These are phyloP conservation scores for human DNA, from an alignment of 2,113 vertebrate species.

Conservation along the genomic window DNA sequence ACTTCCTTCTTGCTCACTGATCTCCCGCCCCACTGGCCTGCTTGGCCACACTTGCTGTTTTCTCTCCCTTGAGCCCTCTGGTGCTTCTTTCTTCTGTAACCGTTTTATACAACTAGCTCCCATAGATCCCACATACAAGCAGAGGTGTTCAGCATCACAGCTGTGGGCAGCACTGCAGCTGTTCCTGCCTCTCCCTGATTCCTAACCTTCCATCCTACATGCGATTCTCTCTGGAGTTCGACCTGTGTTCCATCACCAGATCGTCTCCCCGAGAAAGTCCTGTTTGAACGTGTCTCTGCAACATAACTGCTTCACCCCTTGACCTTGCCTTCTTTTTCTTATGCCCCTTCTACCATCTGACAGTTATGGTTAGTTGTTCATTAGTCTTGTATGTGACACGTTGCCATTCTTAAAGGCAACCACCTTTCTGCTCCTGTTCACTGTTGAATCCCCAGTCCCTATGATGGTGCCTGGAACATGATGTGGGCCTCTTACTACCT, in stretches of 20 bases:
- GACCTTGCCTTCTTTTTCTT: neutral
- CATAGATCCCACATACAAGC: neutral
- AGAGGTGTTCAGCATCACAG: neutral
- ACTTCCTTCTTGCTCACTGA: neutral
- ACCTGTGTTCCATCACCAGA: rapidly evolving
- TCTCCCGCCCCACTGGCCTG: neutral
- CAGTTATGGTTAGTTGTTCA: rapidly evolving
- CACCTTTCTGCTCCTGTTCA: neutral
- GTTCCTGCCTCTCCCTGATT: neutral
- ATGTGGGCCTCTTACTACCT: neutral
- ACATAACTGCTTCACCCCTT: neutral
- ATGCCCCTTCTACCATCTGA: neutral
- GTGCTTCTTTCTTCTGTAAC: neutral
- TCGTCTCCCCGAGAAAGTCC: neutral
- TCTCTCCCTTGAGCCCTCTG: neutral
- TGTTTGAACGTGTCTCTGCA: neutral
- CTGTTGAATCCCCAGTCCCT: neutral
- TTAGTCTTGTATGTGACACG: neutral
- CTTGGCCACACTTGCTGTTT: neutral
- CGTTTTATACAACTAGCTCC: neutral
- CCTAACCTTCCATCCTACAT: neutral
- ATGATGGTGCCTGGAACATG: rapidly evolving
- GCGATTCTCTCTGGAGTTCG: neutral
- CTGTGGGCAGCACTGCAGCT: too few relatives aligned
- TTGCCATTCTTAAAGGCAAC: neutral